Evolutionary conservation across 2,113 vertebrate species (phyloP).

Genomic region (Phocoena phocoena): DNA sequence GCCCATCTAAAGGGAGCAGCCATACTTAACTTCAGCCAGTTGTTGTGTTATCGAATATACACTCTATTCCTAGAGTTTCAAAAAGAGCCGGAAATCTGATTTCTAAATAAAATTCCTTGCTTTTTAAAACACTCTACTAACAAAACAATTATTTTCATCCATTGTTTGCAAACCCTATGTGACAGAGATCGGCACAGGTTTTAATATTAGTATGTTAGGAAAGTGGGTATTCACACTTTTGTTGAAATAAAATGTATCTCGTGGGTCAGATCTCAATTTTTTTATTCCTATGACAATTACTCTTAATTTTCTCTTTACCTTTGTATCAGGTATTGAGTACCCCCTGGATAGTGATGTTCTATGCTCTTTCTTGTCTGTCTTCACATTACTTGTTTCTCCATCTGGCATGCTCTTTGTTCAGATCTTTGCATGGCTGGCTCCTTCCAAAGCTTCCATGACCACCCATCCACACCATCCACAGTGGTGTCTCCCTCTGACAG

Average conservation of each 20-base stretch:
- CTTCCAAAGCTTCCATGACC: background rate
- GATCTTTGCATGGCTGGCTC: background rate
- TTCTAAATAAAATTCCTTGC: slow-evolving; percentile 10
- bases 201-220: background rate
- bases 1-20: background rate
- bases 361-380: background rate
- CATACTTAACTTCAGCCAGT: background rate
- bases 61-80: background rate
- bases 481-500: background rate
- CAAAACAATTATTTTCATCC: slow-evolving; percentile 17
- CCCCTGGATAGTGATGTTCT: background rate
- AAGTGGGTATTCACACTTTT: background rate
- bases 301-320: background rate
- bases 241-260: background rate
- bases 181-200: background rate
- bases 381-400: background rate
- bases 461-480: background rate
- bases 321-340: background rate
- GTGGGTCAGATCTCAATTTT: background rate
- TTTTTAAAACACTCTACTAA: background rate
- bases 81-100: background rate
- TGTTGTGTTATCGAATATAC: background rate
- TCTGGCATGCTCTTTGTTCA: background rate
- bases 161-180: background rate
- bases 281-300: background rate